Evolutionary conservation across 2,888 invertebrate genomes (phyloP).

Genomic region (Operophtera brumata): DNA sequence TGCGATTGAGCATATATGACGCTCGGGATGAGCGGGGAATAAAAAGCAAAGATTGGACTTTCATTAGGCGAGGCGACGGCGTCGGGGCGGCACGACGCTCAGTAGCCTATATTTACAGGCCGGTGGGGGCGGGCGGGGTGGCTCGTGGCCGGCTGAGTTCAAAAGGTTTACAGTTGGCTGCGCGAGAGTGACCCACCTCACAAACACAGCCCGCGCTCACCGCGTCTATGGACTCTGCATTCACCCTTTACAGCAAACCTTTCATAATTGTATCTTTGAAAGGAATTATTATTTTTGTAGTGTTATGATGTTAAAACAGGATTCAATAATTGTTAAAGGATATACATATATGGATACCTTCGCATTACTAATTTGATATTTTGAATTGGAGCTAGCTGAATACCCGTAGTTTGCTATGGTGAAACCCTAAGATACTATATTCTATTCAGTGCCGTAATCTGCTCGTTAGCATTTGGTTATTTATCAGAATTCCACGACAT

Average conservation of each 20-base stretch:
- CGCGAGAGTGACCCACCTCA: slow-evolving; percentile 79
- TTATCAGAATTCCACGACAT: no score
- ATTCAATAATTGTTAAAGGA: neutral
- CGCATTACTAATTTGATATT: neutral
- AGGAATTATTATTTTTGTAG: slow-evolving; percentile 36
- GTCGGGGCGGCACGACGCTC: slow-evolving; percentile 73
- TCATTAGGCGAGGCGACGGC: slow-evolving; percentile 78
- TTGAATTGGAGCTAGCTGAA: no score
- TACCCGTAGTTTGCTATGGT: no score
- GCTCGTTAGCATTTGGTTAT: no score
- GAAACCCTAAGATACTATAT: no score
- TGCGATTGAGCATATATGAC: slow-evolving; percentile 54
- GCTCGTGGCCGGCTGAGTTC: slow-evolving; percentile 70
- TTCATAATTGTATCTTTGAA: slow-evolving; percentile 46
- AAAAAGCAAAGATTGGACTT: slow-evolving; percentile 74
- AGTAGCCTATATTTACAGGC: slow-evolving; percentile 54
- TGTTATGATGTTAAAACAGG: slow-evolving; percentile 18
- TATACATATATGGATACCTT: slow-evolving; percentile 1
- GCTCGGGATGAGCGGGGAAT: slow-evolving; percentile 44
- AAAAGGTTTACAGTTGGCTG: slow-evolving; percentile 79
- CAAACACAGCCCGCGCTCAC: slow-evolving; percentile 65
- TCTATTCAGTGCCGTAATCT: no score
- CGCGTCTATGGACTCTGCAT: slow-evolving; percentile 60
- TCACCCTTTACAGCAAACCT: slow-evolving; percentile 47
- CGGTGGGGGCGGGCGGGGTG: slow-evolving; percentile 34